A percentile compares a stretch with the other conserved stretches of the same genome.
Evolutionary conservation across 1,140 invertebrate genomes (phyloP).

Genomic region (Bombus pascuorum): DNA sequence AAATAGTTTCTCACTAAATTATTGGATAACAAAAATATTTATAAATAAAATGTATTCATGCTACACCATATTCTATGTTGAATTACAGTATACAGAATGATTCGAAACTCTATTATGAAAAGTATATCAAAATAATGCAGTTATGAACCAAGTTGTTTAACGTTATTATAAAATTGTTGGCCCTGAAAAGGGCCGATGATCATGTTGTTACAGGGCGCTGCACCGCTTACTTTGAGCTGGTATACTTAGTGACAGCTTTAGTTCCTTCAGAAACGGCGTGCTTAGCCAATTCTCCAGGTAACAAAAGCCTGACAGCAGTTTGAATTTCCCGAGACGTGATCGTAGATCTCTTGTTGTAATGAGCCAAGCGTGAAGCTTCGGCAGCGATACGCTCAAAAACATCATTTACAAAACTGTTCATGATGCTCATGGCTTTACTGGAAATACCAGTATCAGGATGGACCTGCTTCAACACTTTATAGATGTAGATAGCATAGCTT

Average conservation of each 20-base stretch:
- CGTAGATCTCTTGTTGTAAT: slow-evolving; percentile 84
- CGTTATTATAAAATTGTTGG: slow-evolving; percentile 54
- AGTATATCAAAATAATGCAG: background rate
- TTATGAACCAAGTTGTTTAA: background rate
- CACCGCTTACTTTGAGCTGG: slow-evolving; percentile 62
- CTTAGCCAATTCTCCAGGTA: slow-evolving; percentile 80
- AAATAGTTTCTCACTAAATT: no score
- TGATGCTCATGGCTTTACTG: slow-evolving; percentile 74
- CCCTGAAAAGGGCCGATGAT: slow-evolving; percentile 55
- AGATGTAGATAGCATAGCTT: slow-evolving; percentile 88
- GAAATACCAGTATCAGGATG: slow-evolving; percentile 84
- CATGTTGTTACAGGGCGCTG: background rate
- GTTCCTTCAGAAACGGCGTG: slow-evolving; percentile 59
- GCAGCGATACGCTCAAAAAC: slow-evolving; percentile 85
- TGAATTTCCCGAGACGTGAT: slow-evolving; percentile 80
- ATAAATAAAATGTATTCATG: background rate
- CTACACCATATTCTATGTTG: background rate
- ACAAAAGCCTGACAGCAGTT: slow-evolving; percentile 77
- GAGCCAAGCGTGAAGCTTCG: slow-evolving; percentile 82
- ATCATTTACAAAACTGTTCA: slow-evolving; percentile 83
- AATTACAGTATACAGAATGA: background rate
- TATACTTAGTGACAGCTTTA: slow-evolving; percentile 74
- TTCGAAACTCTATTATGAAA: no score
- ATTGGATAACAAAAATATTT: background rate
- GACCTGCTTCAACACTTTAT: slow-evolving; percentile 88